phyloP scores from a whole-genome alignment of 1,140 invertebrate genomes.

The Lucilia sericata region DNA sequence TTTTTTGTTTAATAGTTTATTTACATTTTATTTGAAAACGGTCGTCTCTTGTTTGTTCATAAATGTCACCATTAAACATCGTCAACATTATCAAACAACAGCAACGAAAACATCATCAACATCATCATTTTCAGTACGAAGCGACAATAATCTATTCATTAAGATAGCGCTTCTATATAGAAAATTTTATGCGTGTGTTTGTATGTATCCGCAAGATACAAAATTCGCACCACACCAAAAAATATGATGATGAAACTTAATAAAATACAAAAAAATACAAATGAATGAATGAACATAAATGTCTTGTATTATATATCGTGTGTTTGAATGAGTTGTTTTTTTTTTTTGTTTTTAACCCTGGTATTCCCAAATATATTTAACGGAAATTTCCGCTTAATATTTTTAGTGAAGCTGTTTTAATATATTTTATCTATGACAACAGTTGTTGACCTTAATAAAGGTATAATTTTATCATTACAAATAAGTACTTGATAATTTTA shows the following conservation, averaged over 20 bases:
- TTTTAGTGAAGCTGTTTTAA: no score
- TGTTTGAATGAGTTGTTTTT: not conserved
- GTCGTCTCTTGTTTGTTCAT: not conserved
- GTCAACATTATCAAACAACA: not conserved
- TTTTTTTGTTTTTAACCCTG: not conserved
- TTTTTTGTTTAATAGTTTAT: not conserved
- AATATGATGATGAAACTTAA: not conserved
- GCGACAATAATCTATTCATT: constrained; percentile 15
- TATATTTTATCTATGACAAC: no score
- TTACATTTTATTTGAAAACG: constrained; percentile 1
- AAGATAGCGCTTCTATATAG: not conserved
- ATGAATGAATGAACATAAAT: not conserved
- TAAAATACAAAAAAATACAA: not conserved
- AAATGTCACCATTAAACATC: constrained; percentile 1
- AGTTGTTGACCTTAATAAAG: no score
- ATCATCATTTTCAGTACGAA: not conserved
- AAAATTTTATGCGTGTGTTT: not conserved
- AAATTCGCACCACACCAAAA: not conserved
- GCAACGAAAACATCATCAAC: not conserved
- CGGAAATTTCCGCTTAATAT: no score
- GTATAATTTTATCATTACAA: no score
- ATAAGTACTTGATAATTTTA: no score
- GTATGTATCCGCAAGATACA: not conserved
- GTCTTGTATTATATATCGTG: not conserved
- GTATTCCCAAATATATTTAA: no score